phyloP scores from a whole-genome alignment of 2,113 vertebrate genomes.

The Sorex fumeus region DNA sequence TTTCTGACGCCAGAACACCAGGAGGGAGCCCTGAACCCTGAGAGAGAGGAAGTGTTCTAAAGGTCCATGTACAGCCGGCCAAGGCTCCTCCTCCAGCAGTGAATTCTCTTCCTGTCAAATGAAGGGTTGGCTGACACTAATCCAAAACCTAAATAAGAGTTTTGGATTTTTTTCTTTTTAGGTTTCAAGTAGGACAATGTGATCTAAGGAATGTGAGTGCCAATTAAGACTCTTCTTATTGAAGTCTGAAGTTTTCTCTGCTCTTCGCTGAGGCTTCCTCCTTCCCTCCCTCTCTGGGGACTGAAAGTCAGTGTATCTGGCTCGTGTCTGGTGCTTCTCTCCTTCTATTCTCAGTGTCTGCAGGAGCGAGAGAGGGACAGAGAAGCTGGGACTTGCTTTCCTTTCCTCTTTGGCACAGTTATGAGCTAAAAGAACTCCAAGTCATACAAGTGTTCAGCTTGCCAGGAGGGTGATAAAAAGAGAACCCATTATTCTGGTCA shows the following conservation, averaged over 20 bases:
- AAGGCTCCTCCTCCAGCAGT: not conserved
- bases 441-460: conserved; percentile 45
- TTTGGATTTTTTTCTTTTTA: not conserved
- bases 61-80: not conserved
- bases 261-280: not conserved
- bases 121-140: not conserved
- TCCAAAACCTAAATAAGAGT: not conserved
- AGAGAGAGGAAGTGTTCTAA: not conserved
- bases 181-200: not conserved
- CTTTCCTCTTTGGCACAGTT: not conserved
- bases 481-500: conserved; percentile 29
- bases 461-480: not conserved
- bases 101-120: not conserved
- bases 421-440: conserved; percentile 44
- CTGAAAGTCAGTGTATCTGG: not conserved
- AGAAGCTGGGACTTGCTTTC: not conserved
- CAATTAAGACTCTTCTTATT: not conserved
- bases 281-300: not conserved
- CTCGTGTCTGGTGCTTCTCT: not conserved
- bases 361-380: not conserved
- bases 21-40: not conserved
- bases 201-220: not conserved
- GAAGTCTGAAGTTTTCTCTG: not conserved
- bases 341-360: not conserved
- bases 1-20: not conserved